Evolutionary conservation across 2,113 vertebrate species (phyloP).

Genomic region (Ciconia maguari): DNA sequence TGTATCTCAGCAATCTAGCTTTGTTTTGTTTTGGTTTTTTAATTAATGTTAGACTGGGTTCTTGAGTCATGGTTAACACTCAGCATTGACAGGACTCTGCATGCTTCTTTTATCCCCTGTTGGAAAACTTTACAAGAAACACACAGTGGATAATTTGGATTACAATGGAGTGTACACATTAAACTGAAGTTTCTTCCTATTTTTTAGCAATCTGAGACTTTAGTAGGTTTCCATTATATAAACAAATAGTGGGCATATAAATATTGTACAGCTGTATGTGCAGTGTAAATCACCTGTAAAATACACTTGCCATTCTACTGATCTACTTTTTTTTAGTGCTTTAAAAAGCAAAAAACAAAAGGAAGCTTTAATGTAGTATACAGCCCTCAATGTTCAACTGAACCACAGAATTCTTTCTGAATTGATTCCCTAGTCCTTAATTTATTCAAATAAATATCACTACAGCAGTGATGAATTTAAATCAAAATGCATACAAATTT

Average conservation of each 20-base stretch:
- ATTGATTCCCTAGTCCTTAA: neutral
- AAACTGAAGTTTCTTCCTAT: neutral
- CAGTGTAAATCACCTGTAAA: neutral
- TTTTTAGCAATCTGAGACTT: neutral
- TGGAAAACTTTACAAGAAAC: neutral
- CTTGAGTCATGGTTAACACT: constrained; percentile 8
- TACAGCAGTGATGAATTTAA: neutral
- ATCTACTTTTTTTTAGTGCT: neutral
- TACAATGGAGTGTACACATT: neutral
- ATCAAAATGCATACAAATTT: neutral
- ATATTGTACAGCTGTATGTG: neutral
- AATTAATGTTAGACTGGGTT: neutral
- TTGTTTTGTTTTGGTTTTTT: neutral
- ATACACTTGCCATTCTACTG: neutral
- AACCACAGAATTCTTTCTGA: neutral
- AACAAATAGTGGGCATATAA: neutral
- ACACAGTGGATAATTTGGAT: neutral
- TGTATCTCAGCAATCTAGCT: neutral
- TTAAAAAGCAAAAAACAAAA: neutral
- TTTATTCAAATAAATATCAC: neutral
- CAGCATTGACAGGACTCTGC: neutral
- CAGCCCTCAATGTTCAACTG: neutral
- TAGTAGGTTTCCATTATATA: neutral
- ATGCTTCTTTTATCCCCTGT: neutral
- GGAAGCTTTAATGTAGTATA: neutral